Evolutionary conservation across 2,113 vertebrate genomes (phyloP).

Genomic region (Pachycephala philippinensis): DNA sequence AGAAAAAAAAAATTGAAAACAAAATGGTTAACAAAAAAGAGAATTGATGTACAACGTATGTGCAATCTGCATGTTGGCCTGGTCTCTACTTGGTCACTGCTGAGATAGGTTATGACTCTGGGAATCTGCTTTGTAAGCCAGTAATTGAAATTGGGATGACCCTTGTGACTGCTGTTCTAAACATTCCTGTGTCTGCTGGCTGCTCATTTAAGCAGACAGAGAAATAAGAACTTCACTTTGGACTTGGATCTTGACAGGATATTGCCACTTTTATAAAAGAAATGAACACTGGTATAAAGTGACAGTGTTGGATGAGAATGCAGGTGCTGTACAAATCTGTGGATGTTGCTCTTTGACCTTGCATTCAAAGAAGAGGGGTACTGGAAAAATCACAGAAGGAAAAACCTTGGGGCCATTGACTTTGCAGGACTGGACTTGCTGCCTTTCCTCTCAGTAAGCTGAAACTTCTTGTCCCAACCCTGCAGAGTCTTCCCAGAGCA

Average conservation of each 20-base stretch:
- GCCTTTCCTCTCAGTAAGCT: neutral
- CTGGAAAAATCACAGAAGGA: neutral
- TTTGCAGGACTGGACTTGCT: neutral
- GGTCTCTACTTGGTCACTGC: neutral
- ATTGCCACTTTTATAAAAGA: neutral
- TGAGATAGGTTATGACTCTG: neutral
- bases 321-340: neutral
- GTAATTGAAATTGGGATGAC: neutral
- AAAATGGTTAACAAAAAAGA: neutral
- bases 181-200: neutral
- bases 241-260: neutral
- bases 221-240: neutral
- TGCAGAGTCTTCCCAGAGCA: neutral
- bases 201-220: neutral
- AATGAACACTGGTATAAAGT: neutral
- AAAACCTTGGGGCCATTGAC: neutral
- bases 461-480: neutral
- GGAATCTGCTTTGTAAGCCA: neutral
- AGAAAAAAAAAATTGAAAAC: neutral
- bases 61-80: neutral
- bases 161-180: neutral
- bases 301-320: neutral
- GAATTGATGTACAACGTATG: accelerated
- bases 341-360: neutral
- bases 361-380: neutral